Evolutionary conservation across 2,113 vertebrate genomes (phyloP).

Genomic region (Tachycineta bicolor): DNA sequence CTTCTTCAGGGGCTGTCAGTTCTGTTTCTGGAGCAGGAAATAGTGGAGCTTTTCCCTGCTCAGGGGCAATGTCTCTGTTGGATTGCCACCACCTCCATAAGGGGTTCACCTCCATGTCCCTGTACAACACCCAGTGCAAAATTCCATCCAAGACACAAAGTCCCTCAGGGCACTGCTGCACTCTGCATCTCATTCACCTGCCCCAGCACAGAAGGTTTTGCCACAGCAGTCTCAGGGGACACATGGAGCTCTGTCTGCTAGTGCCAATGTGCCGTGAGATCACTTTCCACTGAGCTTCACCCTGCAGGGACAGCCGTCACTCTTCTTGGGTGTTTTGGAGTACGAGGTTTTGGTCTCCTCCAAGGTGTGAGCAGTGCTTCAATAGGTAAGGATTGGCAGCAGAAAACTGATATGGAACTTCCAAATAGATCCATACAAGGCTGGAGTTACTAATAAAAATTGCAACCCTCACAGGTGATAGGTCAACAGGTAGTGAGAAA

Average conservation of each 20-base stretch:
- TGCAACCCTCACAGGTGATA: background rate
- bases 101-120: background rate
- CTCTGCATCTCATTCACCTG: background rate
- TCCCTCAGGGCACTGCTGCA: background rate
- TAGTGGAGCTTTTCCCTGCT: background rate
- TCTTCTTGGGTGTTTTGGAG: background rate
- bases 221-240: background rate
- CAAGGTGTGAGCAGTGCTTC: background rate
- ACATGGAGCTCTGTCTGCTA: background rate
- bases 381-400: background rate
- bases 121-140: background rate
- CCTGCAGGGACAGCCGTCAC: background rate
- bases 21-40: background rate
- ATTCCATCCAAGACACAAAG: background rate
- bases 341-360: background rate
- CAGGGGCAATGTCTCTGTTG: background rate
- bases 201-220: background rate
- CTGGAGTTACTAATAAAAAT: background rate
- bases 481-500: background rate
- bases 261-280: background rate
- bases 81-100: background rate
- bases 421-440: background rate
- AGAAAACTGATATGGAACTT: background rate
- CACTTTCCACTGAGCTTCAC: background rate
- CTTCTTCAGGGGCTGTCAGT: background rate